Conservation (phyloP, 1,140 invertebrate species). For the Papilio dardanus region DNA sequence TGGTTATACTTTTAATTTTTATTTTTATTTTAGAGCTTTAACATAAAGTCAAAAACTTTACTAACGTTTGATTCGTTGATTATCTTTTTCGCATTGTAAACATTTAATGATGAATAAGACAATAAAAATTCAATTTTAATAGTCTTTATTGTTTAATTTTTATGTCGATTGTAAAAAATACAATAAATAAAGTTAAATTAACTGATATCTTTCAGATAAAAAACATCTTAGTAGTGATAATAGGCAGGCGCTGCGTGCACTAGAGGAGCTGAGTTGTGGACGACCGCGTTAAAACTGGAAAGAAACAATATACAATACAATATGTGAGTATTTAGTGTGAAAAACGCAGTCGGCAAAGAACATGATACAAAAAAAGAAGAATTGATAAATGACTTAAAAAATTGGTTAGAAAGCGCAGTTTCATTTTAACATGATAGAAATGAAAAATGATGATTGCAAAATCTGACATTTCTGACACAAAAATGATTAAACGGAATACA, state of each 20-base stretch:
- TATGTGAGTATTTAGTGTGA: not conserved
- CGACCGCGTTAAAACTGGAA: slow-evolving; percentile 80
- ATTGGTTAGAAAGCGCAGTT: too few species aligned
- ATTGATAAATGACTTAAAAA: not conserved
- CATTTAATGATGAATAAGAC: too few species aligned
- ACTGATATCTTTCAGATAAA: not conserved
- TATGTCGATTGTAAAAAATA: not conserved
- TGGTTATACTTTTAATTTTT: too few species aligned
- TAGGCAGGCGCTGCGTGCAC: slow-evolving; percentile 55
- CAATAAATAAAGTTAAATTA: slow-evolving; percentile 13
- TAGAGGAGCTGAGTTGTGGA: slow-evolving; percentile 77
- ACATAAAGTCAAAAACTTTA: not conserved
- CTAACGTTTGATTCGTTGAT: not conserved
- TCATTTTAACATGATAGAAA: not conserved
- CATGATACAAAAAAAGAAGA: not conserved
- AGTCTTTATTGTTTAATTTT: not conserved
- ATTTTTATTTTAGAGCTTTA: too few species aligned
- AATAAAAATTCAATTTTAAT: not conserved
- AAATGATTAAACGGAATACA: too few species aligned
- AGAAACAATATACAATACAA: slow-evolving; percentile 7
- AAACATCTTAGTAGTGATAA: slow-evolving; percentile 18
- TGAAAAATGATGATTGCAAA: not conserved
- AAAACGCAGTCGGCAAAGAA: not conserved
- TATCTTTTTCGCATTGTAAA: too few species aligned
- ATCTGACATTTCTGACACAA: too few species aligned